A percentile compares a stretch with the other conserved stretches of the same genome.
Conservation (phyloP, 2,888 invertebrate genomes). For the Imbricaverruca yamaguchii region DNA sequence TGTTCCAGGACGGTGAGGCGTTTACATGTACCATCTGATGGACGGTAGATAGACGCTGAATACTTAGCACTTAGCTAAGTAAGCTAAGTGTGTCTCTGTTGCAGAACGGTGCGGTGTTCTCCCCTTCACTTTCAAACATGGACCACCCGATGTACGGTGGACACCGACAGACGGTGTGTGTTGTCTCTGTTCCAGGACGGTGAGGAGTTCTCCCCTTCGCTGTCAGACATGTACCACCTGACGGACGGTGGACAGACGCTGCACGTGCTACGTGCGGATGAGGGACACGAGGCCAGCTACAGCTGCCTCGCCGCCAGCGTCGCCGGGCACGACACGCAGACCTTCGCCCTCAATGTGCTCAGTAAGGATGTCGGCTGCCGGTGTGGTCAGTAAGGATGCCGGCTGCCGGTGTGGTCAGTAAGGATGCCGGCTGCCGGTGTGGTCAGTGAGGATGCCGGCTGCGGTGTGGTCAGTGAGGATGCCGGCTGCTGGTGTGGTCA, state of each 20-base stretch:
- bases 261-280: slow-evolving; percentile 24
- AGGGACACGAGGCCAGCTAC: slow-evolving; percentile 29
- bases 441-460: too few species aligned
- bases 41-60: slow-evolving; percentile 23
- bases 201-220: background rate
- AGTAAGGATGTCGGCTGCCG: slow-evolving; percentile 24
- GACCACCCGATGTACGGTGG: too few species aligned
- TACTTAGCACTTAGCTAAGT: too few species aligned
- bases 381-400: too few species aligned
- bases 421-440: too few species aligned
- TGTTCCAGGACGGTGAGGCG: background rate
- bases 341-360: slow-evolving; percentile 28
- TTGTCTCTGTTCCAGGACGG: background rate
- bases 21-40: background rate
- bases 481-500: too few species aligned
- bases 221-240: background rate
- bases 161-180: too few species aligned
- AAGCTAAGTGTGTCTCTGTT: too few species aligned
- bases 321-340: slow-evolving; percentile 30
- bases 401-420: too few species aligned
- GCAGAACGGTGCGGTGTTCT: too few species aligned
- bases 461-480: background rate
- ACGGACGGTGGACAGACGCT: slow-evolving; percentile 23
- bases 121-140: too few species aligned
- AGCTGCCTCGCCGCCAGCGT: slow-evolving; percentile 31